Evolutionary conservation across 2,797 vertebrate species (phyloP), one percentile per base, ranked within the genome.

Genomic region (Pygocentrus nattereri): DNA sequence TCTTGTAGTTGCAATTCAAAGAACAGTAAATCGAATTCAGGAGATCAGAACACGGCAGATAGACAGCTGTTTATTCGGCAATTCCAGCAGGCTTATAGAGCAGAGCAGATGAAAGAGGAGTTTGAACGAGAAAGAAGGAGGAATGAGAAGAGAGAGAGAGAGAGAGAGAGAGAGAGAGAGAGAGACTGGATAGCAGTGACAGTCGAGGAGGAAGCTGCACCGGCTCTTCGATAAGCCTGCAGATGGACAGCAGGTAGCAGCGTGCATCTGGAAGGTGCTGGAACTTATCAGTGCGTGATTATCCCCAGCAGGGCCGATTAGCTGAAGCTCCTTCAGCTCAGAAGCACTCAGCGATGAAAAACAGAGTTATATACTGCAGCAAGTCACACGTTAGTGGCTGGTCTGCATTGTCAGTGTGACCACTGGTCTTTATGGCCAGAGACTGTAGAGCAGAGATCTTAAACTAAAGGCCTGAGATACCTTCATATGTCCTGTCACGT

Each of bases 231-330:
- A 98, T 98, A 98, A 99, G 95, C 95, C 92, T 93, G 94, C 92
- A 77, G 27, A 69, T 13, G 21, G 64, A 71, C 47, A 87, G 91
- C 87, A n/a, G 58, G 86, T 49, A 41, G 58, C 30, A 27, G n/a
- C 23, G 11, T 92, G 94, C 91, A 95, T 94, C 94, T 93, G 95
- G 96, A 97, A 96, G 97, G 96, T 95, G 95, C 94, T 96, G 93
- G 95, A 96, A 98, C 96, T 98, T 98, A 98, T 98, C 97, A 97
- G 96, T 96, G 95, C 96, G 97, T 97, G 97, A 98, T 96, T 97
- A 97, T 95, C 96, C 95, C 96, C 96, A 93, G 94, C 96, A 95
- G 95, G 95, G 95, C 95, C 96, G 97, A 98, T 98, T 98, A 98
- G 96, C 95, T 95, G 93, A 84, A 92, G 90, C 96, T 94, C 95